Evolutionary conservation across 2,797 vertebrate genomes (phyloP).

Genomic region (Sebastes dallii): DNA sequence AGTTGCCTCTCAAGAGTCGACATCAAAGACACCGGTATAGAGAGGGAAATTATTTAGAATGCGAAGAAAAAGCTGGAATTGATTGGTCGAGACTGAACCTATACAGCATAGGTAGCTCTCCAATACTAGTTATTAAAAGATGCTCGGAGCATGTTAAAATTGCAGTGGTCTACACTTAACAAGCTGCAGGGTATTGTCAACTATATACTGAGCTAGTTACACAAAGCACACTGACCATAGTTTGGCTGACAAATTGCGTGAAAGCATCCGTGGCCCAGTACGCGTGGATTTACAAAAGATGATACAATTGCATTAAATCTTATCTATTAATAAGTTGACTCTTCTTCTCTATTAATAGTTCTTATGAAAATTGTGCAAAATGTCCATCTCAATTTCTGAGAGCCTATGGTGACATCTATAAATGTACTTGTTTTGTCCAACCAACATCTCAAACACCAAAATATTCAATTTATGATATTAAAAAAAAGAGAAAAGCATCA

Average conservation of each 20-base stretch:
- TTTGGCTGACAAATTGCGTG: background rate
- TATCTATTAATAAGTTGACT: background rate
- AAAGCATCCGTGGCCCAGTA: background rate
- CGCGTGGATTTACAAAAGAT: background rate
- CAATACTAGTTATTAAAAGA: constrained; percentile 32
- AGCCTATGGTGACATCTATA: background rate
- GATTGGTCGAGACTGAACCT: constrained; percentile 45
- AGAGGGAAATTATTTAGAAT: constrained; percentile 63
- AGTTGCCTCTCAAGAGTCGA: constrained; percentile 70
- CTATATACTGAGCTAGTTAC: background rate
- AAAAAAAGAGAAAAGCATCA: background rate
- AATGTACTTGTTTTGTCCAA: background rate
- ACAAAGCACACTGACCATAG: background rate
- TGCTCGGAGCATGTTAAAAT: constrained; percentile 22
- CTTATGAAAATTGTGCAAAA: background rate
- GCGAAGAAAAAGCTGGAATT: constrained; percentile 33
- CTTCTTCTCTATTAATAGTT: background rate
- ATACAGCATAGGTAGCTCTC: constrained; percentile 35
- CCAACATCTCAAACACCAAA: background rate
- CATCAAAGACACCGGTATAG: constrained; percentile 72
- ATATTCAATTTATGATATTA: background rate
- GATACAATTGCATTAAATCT: background rate
- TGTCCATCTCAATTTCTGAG: background rate
- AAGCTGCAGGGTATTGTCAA: background rate
- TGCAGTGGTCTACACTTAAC: background rate